Percentiles rank a stretch among this genome's conserved stretches.
phyloP scores from a whole-genome alignment of 1,140 invertebrate genomes.

The Oryzaephilus surinamensis region DNA sequence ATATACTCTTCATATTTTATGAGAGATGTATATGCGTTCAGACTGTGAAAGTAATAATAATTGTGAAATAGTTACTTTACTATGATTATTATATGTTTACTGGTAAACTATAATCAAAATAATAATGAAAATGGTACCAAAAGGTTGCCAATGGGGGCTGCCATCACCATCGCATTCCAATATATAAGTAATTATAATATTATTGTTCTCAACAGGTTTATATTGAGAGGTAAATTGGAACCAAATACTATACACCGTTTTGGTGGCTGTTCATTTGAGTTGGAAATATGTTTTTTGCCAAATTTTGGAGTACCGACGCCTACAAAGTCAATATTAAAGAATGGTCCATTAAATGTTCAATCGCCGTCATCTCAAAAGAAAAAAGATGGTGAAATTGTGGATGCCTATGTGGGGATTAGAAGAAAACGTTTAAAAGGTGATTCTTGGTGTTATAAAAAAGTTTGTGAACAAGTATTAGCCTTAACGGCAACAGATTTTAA shows the following conservation, averaged over 20 bases:
- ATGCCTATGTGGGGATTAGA: conserved; percentile 53
- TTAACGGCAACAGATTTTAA: conserved; percentile 41
- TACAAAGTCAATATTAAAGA: conserved; percentile 23
- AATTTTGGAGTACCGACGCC: conserved; percentile 27
- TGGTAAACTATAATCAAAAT: too few species aligned
- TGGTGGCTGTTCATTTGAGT: conserved; percentile 58
- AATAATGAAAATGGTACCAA: too few species aligned
- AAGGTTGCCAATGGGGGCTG: too few species aligned
- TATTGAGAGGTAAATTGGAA: conserved; percentile 50
- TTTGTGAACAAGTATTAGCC: conserved; percentile 73
- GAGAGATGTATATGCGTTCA: not conserved
- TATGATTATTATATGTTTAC: too few species aligned
- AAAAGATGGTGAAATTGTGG: not conserved
- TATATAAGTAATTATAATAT: conserved; percentile 7
- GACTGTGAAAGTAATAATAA: too few species aligned
- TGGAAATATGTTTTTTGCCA: conserved; percentile 65
- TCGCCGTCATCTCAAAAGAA: conserved; percentile 4
- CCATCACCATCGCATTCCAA: conserved; percentile 6
- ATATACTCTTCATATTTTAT: not conserved
- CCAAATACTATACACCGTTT: conserved; percentile 23
- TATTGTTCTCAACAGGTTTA: conserved; percentile 43
- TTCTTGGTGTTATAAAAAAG: conserved; percentile 74
- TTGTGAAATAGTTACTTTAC: too few species aligned
- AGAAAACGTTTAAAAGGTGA: conserved; percentile 73
- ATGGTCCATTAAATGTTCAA: conserved; percentile 13